Base-by-base conservation (phyloP, 2,113 vertebrate genomes). In the Tenrec ecaudatus region DNA sequence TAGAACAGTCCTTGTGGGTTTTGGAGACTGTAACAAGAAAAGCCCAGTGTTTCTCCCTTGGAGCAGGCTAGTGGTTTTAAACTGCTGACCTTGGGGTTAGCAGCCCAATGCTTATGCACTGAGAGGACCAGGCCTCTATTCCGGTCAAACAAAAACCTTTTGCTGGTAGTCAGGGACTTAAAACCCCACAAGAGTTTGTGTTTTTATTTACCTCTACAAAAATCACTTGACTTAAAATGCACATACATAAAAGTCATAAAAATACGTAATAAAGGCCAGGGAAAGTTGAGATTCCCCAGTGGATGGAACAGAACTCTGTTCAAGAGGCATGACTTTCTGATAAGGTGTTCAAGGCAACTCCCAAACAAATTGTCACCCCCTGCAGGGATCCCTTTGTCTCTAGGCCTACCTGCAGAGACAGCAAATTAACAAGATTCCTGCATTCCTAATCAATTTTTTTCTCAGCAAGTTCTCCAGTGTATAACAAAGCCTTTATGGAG, bases 371-470 rank as follows among this genome's bases (percentile, higher is more conserved):
- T 25, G 64, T 92, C 93, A 75, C 69, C 87, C 86, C 73, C 62
- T 81, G 71, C 82, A 95, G 88, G 85, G 16, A 95, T 95, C 86
- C 71, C 62, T 94, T 92, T 43, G 91, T 95, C 95, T 89, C 73
- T 22, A 87, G 84, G 62, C 88, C 47, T 53, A 53, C 97, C 97
- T 82, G 97, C 98, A 97, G 98, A 96, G 98, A 97, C 89, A 95
- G 90, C 94, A 98, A 98, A 98, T 98, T 95, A 98, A 86, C 85
- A 10, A 53, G 88, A 95, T 97, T 95, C 97, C 95, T 96, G 95
- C 97, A 98, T 98, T 97, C 94, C 94, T 95, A 95, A 90, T 60
- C 89, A 95, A 96, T 96, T 97, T 96, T 96, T 69, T 53, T 97
- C 98, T 86, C 97, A 98, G 97, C 96, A 95, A 94, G 97, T 77